Evolutionary conservation across 2,888 invertebrate species (phyloP).

Genomic region (Trachelus iudaicus): DNA sequence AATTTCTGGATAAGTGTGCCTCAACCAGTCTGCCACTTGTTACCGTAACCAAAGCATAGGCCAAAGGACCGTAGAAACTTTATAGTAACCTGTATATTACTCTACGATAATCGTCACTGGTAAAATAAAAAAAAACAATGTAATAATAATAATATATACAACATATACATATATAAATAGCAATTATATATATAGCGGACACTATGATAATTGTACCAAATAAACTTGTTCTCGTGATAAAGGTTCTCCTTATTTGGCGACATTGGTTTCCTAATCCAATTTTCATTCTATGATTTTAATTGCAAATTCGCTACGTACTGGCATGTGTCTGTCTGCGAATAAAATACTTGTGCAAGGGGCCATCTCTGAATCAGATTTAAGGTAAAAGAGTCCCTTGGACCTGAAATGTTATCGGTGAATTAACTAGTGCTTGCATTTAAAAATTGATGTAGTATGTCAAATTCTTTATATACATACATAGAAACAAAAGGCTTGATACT

Average conservation of each 20-base stretch:
- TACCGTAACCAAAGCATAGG: conserved; percentile 36
- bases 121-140: conserved; percentile 53
- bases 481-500: too few species aligned
- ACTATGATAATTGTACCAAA: conserved; percentile 60
- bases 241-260: background rate
- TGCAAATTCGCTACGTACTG: background rate
- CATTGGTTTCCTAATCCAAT: background rate
- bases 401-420: too few species aligned
- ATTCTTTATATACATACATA: too few species aligned
- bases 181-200: conserved; percentile 48
- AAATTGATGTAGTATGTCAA: too few species aligned
- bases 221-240: conserved; percentile 61
- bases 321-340: background rate
- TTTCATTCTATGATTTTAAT: background rate
- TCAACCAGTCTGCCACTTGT: conserved; percentile 11
- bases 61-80: conserved; percentile 48
- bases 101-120: conserved; percentile 50
- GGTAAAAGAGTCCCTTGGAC: too few species aligned
- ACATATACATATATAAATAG: conserved; percentile 33
- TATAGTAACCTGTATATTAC: conserved; percentile 58
- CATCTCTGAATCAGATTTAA: background rate
- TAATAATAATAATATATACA: conserved; percentile 56
- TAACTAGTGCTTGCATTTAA: background rate
- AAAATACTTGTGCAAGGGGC: background rate
- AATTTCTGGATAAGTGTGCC: background rate